Conservation (phyloP, 1,140 invertebrate species). For the Camponotus pennsylvanicus region DNA sequence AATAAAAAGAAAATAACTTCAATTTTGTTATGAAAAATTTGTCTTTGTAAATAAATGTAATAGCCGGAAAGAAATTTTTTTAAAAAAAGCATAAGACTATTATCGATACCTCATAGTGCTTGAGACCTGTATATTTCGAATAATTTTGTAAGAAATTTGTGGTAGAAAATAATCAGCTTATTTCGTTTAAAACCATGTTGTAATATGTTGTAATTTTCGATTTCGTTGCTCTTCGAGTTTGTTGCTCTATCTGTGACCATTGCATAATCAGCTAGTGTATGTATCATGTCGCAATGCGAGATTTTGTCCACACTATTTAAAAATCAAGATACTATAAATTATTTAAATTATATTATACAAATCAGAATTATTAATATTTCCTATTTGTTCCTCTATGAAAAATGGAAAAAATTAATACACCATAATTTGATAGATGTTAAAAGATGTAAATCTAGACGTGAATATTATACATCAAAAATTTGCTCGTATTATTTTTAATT, state of each 20-base stretch:
- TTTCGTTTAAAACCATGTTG: background rate
- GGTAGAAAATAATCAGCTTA: background rate
- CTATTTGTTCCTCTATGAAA: background rate
- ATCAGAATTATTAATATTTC: background rate
- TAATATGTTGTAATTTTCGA: background rate
- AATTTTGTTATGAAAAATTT: background rate
- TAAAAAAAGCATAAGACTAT: background rate
- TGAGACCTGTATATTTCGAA: background rate
- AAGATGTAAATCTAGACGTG: background rate
- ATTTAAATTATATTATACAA: background rate
- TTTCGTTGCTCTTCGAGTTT: background rate
- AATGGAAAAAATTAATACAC: background rate
- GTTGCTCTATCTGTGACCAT: background rate
- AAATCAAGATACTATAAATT: background rate
- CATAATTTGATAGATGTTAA: background rate
- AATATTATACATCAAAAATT: background rate
- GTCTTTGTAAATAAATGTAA: background rate
- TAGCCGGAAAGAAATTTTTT: background rate
- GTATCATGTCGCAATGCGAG: background rate
- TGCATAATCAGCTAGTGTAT: background rate
- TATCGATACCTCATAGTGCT: background rate
- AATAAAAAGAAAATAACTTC: background rate
- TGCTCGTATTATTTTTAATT: background rate
- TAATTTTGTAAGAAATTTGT: background rate
- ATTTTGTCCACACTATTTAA: background rate